Conservation (phyloP, 2,113 vertebrate genomes). For the Aix galericulata region DNA sequence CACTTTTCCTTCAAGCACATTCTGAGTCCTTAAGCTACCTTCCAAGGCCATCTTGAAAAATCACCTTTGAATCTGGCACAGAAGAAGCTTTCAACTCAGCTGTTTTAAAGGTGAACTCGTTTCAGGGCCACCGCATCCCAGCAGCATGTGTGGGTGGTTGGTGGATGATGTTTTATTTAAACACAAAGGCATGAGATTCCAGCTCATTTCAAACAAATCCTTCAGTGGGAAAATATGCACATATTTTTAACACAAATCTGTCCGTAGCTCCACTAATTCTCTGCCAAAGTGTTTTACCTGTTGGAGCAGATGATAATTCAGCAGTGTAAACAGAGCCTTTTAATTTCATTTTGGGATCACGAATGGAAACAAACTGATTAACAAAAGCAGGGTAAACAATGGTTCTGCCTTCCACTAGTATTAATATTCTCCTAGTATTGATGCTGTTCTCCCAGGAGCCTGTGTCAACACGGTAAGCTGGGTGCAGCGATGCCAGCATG, state of each 20-base stretch:
- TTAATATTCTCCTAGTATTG: neutral
- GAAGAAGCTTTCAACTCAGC: conserved; percentile 40
- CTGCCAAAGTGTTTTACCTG: conserved; percentile 58
- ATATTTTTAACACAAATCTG: conserved; percentile 57
- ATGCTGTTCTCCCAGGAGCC: neutral
- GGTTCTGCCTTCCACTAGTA: neutral
- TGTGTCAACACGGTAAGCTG: neutral
- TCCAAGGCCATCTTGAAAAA: conserved; percentile 11
- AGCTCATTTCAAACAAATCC: conserved; percentile 44
- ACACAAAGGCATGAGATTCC: conserved; percentile 49
- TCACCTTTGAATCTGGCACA: neutral
- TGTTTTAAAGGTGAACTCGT: conserved; percentile 52
- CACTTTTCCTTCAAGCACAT: neutral
- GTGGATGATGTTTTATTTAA: conserved; percentile 67
- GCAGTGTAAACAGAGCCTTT: conserved; percentile 55
- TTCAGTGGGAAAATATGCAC: conserved; percentile 53
- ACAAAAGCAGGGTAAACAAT: conserved; percentile 62
- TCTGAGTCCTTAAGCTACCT: neutral
- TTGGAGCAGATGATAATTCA: conserved; percentile 30
- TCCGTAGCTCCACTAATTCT: neutral
- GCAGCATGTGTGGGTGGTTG: conserved; percentile 23
- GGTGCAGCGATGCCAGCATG: rapidly evolving
- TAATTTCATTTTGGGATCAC: conserved; percentile 65
- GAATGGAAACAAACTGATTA: conserved; percentile 69
- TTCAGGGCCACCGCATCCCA: conserved; percentile 28